phyloP scores from a whole-genome alignment of 2,888 invertebrate species.

The Camptogramma bilineatum region DNA sequence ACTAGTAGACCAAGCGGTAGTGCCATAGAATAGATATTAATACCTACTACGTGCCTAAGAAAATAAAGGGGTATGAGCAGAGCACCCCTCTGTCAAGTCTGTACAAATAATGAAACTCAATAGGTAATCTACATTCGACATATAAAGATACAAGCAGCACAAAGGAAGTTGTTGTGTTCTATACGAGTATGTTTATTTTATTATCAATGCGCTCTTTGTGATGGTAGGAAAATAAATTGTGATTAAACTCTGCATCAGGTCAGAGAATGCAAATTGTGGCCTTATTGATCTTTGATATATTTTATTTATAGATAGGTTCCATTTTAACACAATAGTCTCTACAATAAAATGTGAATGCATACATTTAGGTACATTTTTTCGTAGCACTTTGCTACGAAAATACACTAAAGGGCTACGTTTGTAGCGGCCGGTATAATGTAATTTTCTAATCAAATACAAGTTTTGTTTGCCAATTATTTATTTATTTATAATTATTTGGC shows the following conservation, averaged over 20 bases:
- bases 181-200: background rate
- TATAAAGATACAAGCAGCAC: background rate
- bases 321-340: background rate
- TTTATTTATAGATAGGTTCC: background rate
- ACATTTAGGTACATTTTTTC: background rate
- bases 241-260: background rate
- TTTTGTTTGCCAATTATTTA: too few relatives aligned
- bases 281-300: background rate
- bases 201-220: background rate
- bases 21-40: too few relatives aligned
- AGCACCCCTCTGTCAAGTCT: too few relatives aligned
- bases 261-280: background rate
- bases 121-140: too few relatives aligned
- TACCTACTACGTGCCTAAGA: too few relatives aligned
- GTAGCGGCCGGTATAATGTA: too few relatives aligned
- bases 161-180: slow-evolving; percentile 1
- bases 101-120: too few relatives aligned
- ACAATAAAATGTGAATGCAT: background rate
- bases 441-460: too few relatives aligned
- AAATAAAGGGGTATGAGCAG: too few relatives aligned
- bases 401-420: background rate
- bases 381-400: background rate
- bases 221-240: background rate
- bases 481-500: too few relatives aligned
- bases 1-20: too few relatives aligned